phyloP scores from a whole-genome alignment of 2,797 vertebrate genomes.

The Sebastes kiyomatsui region DNA sequence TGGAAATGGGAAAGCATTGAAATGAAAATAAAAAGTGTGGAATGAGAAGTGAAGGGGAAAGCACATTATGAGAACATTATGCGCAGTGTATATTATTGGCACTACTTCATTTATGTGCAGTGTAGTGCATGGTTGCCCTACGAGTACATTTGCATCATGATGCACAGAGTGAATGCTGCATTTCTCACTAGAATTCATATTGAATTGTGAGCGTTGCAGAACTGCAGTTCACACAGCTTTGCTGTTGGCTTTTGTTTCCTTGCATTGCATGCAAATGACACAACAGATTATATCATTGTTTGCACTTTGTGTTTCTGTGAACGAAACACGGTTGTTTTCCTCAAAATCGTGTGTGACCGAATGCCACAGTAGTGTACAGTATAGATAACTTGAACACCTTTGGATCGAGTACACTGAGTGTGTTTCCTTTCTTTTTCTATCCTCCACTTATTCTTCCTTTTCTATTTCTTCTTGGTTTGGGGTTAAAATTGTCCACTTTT shows the following conservation, averaged over 20 bases:
- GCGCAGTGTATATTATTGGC: background rate
- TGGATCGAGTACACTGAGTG: constrained; percentile 1
- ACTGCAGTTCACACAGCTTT: background rate
- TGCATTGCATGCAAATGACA: background rate
- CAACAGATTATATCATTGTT: background rate
- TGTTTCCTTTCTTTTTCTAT: background rate
- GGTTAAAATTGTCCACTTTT: constrained; percentile 10
- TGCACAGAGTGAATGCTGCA: constrained; percentile 6
- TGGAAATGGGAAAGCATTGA: constrained; percentile 32
- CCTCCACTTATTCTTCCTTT: background rate
- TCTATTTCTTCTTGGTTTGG: constrained; percentile 14
- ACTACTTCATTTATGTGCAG: background rate
- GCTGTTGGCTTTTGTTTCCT: background rate
- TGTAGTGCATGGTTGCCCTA: constrained; percentile 3
- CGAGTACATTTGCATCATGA: constrained; percentile 18
- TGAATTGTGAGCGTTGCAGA: background rate
- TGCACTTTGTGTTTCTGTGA: constrained; percentile 1
- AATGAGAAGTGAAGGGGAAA: constrained; percentile 8
- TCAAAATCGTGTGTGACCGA: background rate
- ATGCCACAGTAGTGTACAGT: background rate
- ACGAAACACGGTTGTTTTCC: background rate
- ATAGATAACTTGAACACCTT: background rate
- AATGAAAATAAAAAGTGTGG: constrained; percentile 27
- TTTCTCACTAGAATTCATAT: background rate
- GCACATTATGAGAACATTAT: constrained; percentile 18